Evolutionary conservation across 2,888 invertebrate species (phyloP), one percentile per base, ranked within the genome.

Genomic region (Cacoxenus indagator): DNA sequence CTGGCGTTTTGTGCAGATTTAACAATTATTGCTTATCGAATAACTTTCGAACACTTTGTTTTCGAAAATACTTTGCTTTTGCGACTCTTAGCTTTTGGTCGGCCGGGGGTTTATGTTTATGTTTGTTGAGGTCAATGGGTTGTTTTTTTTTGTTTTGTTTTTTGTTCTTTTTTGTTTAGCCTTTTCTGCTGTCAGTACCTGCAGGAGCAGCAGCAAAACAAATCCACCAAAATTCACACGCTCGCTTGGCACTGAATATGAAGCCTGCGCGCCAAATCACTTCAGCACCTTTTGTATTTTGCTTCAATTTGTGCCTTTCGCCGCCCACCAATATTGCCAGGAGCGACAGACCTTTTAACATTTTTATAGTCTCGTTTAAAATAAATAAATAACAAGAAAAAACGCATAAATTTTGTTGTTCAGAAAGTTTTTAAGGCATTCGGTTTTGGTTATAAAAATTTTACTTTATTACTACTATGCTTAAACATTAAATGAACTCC

Each of bases 281-380:
- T 48, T 4, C 19, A n/a, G 9, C 22, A 43, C 17, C 8, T 48
- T 17, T 9, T 48, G 48, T 8, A 9, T 14, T 48, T 48, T 48
- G 9, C 48, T 9, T 48, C 22, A 48, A 19, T 19, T 17, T 48
- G 9, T 48, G 31, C 19, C 4, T 9, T 24, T 55, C 14, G n/a
- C 48, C 17, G 48, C 17, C 17, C 17, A 17, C 48, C 17, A 48
- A 48, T n/a, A n/a, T 48, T 48, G 64, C 37, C 65, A 22, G 5
- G 37, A 9, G 27, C 54, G 54, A 31, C 59, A 76, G 72, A 75
- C 77, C 77, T 77, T 78, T 78, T 77, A 74, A 78, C 77, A 77
- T 75, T 76, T 82, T 78, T 65, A 65, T 57, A 59, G 81, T 79
- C 78, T 83, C 61, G 61, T 46, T 46, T 61, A 55, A 57, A 55